phyloP scores from a whole-genome alignment of 2,888 invertebrate genomes.

The Megaustenia siamemsis region DNA sequence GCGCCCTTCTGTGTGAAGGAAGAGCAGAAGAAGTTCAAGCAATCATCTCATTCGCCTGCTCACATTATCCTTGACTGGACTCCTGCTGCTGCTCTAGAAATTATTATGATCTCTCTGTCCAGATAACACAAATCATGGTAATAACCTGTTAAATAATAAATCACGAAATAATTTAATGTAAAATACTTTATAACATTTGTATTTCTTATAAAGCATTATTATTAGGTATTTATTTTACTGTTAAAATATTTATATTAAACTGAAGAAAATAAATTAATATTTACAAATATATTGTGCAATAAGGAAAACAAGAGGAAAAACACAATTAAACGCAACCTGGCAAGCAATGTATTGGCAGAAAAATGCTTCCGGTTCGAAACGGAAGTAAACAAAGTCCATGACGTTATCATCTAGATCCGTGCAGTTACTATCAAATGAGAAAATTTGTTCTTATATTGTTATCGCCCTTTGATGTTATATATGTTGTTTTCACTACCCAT shows the following conservation, averaged over 20 bases:
- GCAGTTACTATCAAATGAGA: too few species aligned
- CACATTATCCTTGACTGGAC: background rate
- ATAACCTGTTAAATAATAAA: background rate
- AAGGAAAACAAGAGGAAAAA: background rate
- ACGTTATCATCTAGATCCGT: background rate
- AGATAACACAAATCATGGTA: background rate
- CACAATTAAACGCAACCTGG: background rate
- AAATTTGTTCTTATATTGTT: too few species aligned
- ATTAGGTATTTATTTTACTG: background rate
- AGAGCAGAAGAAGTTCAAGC: background rate
- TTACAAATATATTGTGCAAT: background rate
- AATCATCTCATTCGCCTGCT: background rate
- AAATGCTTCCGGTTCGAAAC: conserved; percentile 10
- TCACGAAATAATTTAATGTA: background rate
- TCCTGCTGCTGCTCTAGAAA: background rate
- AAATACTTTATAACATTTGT: too few species aligned
- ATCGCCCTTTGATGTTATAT: too few species aligned
- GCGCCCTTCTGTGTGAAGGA: background rate
- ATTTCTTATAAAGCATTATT: too few species aligned
- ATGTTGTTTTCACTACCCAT: too few species aligned
- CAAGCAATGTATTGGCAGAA: background rate
- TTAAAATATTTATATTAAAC: background rate
- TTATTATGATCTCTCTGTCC: background rate
- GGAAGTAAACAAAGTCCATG: conserved; percentile 21
- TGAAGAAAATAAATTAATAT: too few species aligned